Evolutionary conservation across 2,113 vertebrate species (phyloP).

Genomic region (Dromiciops gliroides): DNA sequence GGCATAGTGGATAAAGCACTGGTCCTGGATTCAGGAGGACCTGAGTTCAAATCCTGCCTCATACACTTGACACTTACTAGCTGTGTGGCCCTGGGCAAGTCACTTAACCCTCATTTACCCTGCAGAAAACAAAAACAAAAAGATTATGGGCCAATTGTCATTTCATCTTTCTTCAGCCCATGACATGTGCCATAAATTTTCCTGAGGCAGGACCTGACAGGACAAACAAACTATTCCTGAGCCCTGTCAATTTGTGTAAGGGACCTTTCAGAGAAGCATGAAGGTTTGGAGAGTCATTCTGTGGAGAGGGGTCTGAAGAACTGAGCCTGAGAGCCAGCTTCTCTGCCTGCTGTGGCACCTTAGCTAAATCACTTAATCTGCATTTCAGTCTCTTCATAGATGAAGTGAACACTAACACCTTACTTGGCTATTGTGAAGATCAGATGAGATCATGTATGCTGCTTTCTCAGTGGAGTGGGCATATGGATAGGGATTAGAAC

Average conservation of each 20-base stretch:
- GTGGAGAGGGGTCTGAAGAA: not conserved
- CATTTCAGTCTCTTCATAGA: not conserved
- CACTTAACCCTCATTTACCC: too few relatives aligned
- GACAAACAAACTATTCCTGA: not conserved
- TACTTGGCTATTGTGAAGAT: not conserved
- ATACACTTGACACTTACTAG: too few relatives aligned
- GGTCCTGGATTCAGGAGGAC: too few relatives aligned
- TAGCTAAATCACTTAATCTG: not conserved
- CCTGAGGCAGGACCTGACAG: not conserved
- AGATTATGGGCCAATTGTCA: not conserved
- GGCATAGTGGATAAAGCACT: too few relatives aligned
- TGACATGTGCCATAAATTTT: not conserved
- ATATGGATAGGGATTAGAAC: not conserved
- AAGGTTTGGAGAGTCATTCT: not conserved
- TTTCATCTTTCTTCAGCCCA: not conserved
- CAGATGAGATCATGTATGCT: not conserved
- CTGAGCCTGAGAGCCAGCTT: not conserved
- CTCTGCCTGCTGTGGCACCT: not conserved
- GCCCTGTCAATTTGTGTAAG: not conserved
- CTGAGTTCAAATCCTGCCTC: too few relatives aligned
- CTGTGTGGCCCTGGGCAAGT: too few relatives aligned
- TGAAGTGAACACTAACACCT: not conserved
- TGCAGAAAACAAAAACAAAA: too few relatives aligned
- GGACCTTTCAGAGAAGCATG: not conserved
- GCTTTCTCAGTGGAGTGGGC: not conserved